Base-by-base conservation (phyloP, 2,797 vertebrate species). In the Chrysolophus pictus region DNA sequence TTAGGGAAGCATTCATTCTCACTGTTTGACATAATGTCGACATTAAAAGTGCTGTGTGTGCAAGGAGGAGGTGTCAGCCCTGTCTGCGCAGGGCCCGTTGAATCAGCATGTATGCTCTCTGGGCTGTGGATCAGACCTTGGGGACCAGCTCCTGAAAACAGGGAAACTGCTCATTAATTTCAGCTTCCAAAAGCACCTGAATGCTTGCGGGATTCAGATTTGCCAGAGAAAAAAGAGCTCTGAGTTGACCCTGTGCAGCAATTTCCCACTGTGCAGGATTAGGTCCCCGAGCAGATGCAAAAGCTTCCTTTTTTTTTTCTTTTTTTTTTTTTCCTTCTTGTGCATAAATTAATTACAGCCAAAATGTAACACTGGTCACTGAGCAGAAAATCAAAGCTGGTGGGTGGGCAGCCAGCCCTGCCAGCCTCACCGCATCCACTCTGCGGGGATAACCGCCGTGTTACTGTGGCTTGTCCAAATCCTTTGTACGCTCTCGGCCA, bases 311-410 rank as follows among this genome's bases (percentile, higher is more conserved):
- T 46, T n/a, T 29, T 29, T 58, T 55, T 68, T 22, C 16, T 9
- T 19, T 77, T 26, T 28, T 14, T 22, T 37, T 24, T 21, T 42
- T 29, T 21, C 12, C 17, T 47, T 65, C 62, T 79, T 80, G 83
- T 92, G 78, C 67, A 47, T 10, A 72, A 78, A 87, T 91, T 94
- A 94, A 84, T 91, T 93, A 65, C 83, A 89, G 42, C 64, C 39
- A 83, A 87, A 94, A 18, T 53, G 59, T 62, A 88, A 64, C 21
- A 7, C 62, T 88, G 68, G 65, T 81, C 90, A 76, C 74, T 84
- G 84, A 65, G 84, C 84, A 90, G 92, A 94, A 93, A 82, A 94
- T 87, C 69, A 24, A 91, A 67, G 44, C 18, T 64, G 62, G 67
- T 49, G 79, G 56, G 69, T 88, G 90, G 80, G 63, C 80, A 87